A percentile compares a stretch with the other conserved stretches of the same genome.
These are phyloP conservation scores for Julus scandinavius DNA, from an alignment of 2,888 invertebrate species.

Conservation along the genomic window DNA sequence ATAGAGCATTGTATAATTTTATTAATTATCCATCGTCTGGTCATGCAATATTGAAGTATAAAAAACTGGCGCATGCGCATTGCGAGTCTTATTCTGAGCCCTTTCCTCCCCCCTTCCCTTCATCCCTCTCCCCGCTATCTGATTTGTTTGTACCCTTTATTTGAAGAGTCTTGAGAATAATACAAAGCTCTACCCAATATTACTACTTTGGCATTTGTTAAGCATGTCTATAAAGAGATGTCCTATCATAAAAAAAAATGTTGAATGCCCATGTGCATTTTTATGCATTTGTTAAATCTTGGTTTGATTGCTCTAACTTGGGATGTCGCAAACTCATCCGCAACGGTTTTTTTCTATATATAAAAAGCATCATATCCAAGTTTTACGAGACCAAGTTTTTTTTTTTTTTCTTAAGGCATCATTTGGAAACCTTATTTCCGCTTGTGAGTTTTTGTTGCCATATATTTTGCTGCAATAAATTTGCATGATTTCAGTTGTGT, in stretches of 20 bases:
- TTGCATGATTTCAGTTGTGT: slow-evolving; percentile 1
- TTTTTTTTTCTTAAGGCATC: background rate
- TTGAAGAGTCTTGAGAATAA: slow-evolving; percentile 14
- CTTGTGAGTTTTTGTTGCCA: background rate
- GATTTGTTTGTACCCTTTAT: background rate
- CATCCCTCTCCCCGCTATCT: background rate
- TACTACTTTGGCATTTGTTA: background rate
- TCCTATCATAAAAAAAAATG: background rate
- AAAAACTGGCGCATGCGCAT: too few species aligned
- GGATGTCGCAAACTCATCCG: background rate
- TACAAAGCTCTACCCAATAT: background rate
- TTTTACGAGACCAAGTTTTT: background rate
- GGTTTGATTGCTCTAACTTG: background rate
- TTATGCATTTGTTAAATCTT: slow-evolving; percentile 27
- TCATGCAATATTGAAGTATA: too few species aligned
- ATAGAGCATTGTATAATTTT: too few species aligned
- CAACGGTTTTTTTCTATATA: background rate
- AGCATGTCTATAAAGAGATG: background rate
- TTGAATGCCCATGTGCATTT: background rate
- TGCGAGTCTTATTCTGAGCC: background rate
- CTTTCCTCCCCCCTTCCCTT: too few species aligned
- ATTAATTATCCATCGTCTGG: too few species aligned
- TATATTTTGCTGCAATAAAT: slow-evolving; percentile 27
- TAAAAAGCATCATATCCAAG: background rate
- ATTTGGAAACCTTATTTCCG: slow-evolving; percentile 33